Evolutionary conservation across 2,888 invertebrate species (phyloP).

Genomic region (Yponomeuta cagnagella): DNA sequence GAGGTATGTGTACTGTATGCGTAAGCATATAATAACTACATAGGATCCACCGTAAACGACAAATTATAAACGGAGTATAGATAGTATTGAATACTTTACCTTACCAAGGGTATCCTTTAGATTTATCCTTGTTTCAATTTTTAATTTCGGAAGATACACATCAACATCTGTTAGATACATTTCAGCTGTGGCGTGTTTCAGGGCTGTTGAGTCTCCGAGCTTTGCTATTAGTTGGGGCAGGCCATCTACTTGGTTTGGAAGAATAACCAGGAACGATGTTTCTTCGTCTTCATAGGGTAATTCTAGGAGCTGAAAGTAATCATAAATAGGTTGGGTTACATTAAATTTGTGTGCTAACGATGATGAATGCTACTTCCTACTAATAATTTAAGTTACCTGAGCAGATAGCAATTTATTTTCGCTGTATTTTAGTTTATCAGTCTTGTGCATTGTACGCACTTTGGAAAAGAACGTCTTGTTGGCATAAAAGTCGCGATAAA

Average conservation of each 20-base stretch:
- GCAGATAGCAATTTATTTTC: conserved; percentile 48
- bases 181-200: conserved; percentile 52
- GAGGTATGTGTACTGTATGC: too few relatives aligned
- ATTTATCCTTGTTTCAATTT: conserved; percentile 82
- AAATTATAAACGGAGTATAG: too few relatives aligned
- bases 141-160: conserved; percentile 85
- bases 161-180: conserved; percentile 71
- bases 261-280: conserved; percentile 81
- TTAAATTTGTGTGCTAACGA: too few relatives aligned
- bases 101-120: conserved; percentile 75
- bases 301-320: conserved; percentile 76
- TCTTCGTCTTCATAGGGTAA: conserved; percentile 82
- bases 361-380: too few relatives aligned
- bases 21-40: too few relatives aligned
- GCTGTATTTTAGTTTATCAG: conserved; percentile 53
- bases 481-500: conserved; percentile 78
- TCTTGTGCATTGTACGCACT: conserved; percentile 81
- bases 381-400: conserved; percentile 32
- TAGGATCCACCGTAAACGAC: too few relatives aligned
- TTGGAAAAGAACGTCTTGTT: conserved; percentile 68
- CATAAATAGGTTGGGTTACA: neutral
- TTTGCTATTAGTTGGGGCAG: conserved; percentile 76
- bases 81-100: conserved; percentile 51
- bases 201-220: conserved; percentile 57
- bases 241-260: conserved; percentile 82